Evolutionary conservation across 2,113 vertebrate genomes (phyloP).

Genomic region (Boleophthalmus pectinirostris): DNA sequence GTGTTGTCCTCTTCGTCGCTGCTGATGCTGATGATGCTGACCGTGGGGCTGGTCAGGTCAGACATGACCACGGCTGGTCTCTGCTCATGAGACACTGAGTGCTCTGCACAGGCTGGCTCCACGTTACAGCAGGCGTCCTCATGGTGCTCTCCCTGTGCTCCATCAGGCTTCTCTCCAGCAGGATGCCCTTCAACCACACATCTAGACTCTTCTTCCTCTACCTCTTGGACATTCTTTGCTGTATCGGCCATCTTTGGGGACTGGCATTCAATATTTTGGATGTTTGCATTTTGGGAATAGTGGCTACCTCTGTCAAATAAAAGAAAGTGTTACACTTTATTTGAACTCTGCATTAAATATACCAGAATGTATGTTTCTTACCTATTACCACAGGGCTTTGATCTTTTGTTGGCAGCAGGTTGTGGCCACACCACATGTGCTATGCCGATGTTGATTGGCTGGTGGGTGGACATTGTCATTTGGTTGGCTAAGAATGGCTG

Average conservation of each 20-base stretch:
- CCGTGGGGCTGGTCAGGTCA: slow-evolving; percentile 86
- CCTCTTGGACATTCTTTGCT: slow-evolving; percentile 82
- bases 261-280: slow-evolving; percentile 86
- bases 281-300: slow-evolving; percentile 85
- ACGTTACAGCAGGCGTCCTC: slow-evolving; percentile 70
- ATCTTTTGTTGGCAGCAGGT: slow-evolving; percentile 88
- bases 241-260: slow-evolving; percentile 90
- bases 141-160: slow-evolving; percentile 61
- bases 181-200: slow-evolving; percentile 79
- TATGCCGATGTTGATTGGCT: slow-evolving; percentile 97
- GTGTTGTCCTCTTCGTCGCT: slow-evolving; percentile 87
- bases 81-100: slow-evolving; percentile 78
- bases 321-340: background rate
- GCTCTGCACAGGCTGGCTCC: slow-evolving; percentile 79
- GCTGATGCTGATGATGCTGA: slow-evolving; percentile 96
- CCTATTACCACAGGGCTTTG: slow-evolving; percentile 92
- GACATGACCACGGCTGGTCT: slow-evolving; percentile 88
- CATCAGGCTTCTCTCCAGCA: slow-evolving; percentile 60
- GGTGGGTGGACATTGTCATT: slow-evolving; percentile 93
- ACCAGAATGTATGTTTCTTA: slow-evolving; percentile 36
- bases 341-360: too few species aligned
- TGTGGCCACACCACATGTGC: slow-evolving; percentile 98
- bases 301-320: slow-evolving; percentile 81
- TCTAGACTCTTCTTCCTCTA: slow-evolving; percentile 73
- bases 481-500: slow-evolving; percentile 95